Percentiles rank a stretch among this genome's conserved stretches.
phyloP scores from a whole-genome alignment of 2,888 invertebrate species.

The Sphecodes monilicornis region DNA sequence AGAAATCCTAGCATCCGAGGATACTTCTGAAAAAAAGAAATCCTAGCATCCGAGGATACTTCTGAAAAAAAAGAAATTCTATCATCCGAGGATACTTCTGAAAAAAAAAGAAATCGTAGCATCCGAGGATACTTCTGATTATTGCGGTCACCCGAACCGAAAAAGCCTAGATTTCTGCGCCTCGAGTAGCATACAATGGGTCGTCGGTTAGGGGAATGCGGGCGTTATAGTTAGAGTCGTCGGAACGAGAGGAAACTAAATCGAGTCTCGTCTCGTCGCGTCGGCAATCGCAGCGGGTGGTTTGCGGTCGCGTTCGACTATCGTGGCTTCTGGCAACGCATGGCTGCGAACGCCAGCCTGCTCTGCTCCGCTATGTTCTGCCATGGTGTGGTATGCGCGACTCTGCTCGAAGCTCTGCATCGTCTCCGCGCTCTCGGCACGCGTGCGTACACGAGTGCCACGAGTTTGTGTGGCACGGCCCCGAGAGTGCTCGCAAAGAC shows the following conservation, averaged over 20 bases:
- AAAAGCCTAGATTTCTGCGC: not conserved
- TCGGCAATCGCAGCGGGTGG: slow-evolving; percentile 23
- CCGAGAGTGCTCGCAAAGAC: slow-evolving; percentile 65
- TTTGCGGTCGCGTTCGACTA: slow-evolving; percentile 48
- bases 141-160: not conserved
- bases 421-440: not conserved
- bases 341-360: not conserved
- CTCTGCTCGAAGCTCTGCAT: not conserved
- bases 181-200: not conserved
- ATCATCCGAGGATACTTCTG: no score
- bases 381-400: not conserved
- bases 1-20: no score
- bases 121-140: not conserved
- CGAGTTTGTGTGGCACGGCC: slow-evolving; percentile 8
- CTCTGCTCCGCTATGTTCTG: not conserved
- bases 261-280: slow-evolving; percentile 6
- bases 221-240: not conserved
- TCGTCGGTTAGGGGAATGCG: not conserved
- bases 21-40: no score
- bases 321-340: slow-evolving; percentile 17
- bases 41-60: no score
- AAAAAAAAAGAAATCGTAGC: not conserved
- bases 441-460: slow-evolving; percentile 11
- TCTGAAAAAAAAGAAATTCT: no score
- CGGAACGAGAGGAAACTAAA: slow-evolving; percentile 1